phyloP scores from a whole-genome alignment of 2,888 invertebrate species.

The Seira ritae region DNA sequence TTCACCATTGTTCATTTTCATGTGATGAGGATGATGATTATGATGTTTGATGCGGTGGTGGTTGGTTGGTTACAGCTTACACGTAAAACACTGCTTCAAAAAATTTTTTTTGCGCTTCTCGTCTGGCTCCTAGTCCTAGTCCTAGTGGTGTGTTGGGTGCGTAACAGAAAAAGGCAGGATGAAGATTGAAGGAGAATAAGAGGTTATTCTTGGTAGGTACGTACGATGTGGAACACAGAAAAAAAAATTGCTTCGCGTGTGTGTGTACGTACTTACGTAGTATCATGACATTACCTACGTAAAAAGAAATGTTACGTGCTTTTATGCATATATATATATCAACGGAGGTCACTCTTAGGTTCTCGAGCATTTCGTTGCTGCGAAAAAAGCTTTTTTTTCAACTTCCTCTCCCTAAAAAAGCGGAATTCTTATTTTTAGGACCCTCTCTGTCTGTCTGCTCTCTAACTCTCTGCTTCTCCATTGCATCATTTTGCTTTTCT shows the following conservation, averaged over 20 bases:
- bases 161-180: conserved; percentile 24
- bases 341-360: conserved; percentile 14
- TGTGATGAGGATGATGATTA: not conserved
- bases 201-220: conserved; percentile 54
- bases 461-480: too few relatives aligned
- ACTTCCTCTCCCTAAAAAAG: conserved; percentile 7
- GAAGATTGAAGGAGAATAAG: conserved; percentile 48
- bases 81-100: not conserved
- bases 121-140: too few relatives aligned
- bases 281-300: too few relatives aligned
- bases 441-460: conserved; percentile 7
- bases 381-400: not conserved
- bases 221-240: not conserved
- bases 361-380: not conserved
- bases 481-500: conserved; percentile 2
- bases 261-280: too few relatives aligned
- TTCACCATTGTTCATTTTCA: not conserved
- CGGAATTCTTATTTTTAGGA: conserved; percentile 11
- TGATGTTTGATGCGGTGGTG: conserved; percentile 18
- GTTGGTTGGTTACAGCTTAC: conserved; percentile 35
- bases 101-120: conserved; percentile 25
- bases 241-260: not conserved
- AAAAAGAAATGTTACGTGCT: not conserved
- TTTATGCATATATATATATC: conserved; percentile 5
- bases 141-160: conserved; percentile 1